A percentile compares a stretch with the other conserved stretches of the same genome.
These are phyloP conservation scores for Psittacula cyanocephala DNA, from an alignment of 2,113 vertebrate species.

Conservation along the genomic window DNA sequence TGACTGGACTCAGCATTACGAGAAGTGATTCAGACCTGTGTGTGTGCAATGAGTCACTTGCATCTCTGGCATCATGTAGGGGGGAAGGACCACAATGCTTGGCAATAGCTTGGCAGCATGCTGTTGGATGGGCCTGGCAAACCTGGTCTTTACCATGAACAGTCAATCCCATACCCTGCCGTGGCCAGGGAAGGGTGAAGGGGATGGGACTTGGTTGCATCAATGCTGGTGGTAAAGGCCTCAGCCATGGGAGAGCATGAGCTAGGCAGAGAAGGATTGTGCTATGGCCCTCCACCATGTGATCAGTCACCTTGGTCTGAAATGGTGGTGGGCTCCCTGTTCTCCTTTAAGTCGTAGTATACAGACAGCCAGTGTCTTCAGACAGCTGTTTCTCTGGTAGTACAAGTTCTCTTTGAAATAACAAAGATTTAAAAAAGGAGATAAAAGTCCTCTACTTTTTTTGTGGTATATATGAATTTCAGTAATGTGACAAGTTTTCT, in stretches of 20 bases:
- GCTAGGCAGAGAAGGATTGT: background rate
- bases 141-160: background rate
- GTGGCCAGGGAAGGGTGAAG: background rate
- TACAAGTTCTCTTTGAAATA: background rate
- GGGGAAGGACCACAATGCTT: background rate
- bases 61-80: background rate
- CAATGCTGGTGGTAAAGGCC: background rate
- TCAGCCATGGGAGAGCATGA: background rate
- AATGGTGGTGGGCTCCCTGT: background rate
- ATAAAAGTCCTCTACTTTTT: background rate
- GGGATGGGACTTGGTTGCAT: rapidly evolving
- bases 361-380: background rate
- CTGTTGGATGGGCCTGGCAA: background rate
- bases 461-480: background rate
- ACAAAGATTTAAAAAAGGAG: background rate
- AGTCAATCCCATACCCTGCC: background rate
- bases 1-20: rapidly evolving
- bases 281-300: background rate
- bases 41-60: background rate
- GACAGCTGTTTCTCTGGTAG: background rate
- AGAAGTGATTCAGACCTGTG: background rate
- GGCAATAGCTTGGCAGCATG: background rate
- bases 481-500: background rate
- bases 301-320: background rate
- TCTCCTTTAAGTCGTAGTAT: background rate